Evolutionary conservation across 2,888 invertebrate genomes (phyloP), one percentile per base, ranked within the genome.

Genomic region (Chydorus sphaericus): DNA sequence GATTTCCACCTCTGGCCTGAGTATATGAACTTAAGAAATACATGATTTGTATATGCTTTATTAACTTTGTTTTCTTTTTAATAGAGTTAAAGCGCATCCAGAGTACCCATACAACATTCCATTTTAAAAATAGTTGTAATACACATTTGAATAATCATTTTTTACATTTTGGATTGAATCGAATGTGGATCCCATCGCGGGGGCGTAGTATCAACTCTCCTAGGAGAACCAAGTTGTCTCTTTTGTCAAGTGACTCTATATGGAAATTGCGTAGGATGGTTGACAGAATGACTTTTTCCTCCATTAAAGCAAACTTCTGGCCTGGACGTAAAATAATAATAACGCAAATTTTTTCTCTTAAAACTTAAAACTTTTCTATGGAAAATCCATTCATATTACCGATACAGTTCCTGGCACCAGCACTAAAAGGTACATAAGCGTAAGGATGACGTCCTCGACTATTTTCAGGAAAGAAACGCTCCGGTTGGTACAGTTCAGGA

Each of bases 401-500:
- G 30, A 61, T 61, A 33, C 61, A 61, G 54, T 62, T 61, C 10
- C 72, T 64, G 1, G 70, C 69, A n/a, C 73, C 73, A 0, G 71
- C 73, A 26, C 72, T 72, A 56, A 73, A 73, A 0, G 73, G 73
- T 1, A 72, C 65, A 60, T 66, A 73, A 1, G 69, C 63, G 55
- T 66, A 73, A 6, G 66, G 65, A 29, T 74, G 72, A 28, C 70
- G 62, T 16, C 62, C 62, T 7, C 63, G 65, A 2, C 62, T 62
- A 8, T 66, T 67, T 49, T 70, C 70, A 0, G 71, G 67, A 7
- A 72, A 62, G 62, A 77, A 78, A 33, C 77, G 66, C 58, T 76
- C 75, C 0, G 77, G 77, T 54, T 70, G 68, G 63, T 72, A 78
- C 5, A 59, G 62, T 7, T 74, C 69, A 1, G 77, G 76, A 10